Evolutionary conservation across 2,113 vertebrate genomes (phyloP), one percentile per base, ranked within the genome.

Genomic region (Donacobius atricapilla): DNA sequence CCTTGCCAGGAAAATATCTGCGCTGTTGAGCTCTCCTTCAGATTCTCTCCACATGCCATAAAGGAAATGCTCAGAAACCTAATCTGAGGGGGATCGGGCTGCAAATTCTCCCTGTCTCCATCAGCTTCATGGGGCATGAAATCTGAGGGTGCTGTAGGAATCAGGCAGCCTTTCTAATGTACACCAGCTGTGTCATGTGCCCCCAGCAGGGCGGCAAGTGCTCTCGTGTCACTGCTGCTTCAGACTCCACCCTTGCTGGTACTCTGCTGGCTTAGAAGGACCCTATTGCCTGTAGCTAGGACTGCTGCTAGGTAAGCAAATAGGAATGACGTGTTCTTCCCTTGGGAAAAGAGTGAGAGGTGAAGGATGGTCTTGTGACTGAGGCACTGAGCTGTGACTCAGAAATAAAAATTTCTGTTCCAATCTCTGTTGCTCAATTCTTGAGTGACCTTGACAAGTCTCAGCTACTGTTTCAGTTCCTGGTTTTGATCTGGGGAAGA

Each of bases 1-100:
- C 8, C 68, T 86, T 97, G 93, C 96, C 96, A 96, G 94, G 94
- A 96, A 96, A 96, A 78, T 96, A 87, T 96, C 88, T 87, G 21
- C 82, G 51, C 92, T 90, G 80, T 89, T 90, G 93, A 94, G 72
- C 40, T 89, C 79, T 89, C 93, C 85, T 94, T 96, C 90, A 92
- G 80, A 96, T 92, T 95, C 94, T 86, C 93, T 90, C 87, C 92
- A 93, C 76, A 95, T 96, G 79, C 64, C 83, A 93, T 78, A 88
- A 90, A 94, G 80, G 88, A 94, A 95, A 89, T 19, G 51, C 90
- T 86, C 61, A 84, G 93, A 97, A 97, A 96, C 86, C 13, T 92
- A 95, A 96, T 95, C 94, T 84, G 88, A 68, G 79, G 28, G 40
- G 60, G 58, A 87, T 96, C 3, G 2, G 61, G 57, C 85, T 94